phyloP scores from a whole-genome alignment of 2,797 vertebrate species.

The Pseudochirops cupreus region DNA sequence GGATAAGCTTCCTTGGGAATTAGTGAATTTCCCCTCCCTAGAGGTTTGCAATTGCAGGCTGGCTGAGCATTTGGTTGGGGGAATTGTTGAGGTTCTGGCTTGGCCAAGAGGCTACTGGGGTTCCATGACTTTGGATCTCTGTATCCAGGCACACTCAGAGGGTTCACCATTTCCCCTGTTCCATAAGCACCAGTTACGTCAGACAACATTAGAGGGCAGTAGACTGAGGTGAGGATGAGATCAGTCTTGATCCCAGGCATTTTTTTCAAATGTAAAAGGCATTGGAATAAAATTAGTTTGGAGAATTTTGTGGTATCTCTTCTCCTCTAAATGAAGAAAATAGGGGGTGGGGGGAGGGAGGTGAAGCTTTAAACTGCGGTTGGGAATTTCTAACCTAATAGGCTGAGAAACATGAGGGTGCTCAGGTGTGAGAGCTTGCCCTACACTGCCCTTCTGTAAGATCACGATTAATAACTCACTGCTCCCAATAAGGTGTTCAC shows the following conservation, averaged over 20 bases:
- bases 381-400: neutral
- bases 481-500: neutral
- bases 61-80: neutral
- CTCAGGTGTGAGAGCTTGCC: neutral
- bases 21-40: neutral
- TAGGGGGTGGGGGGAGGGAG: accelerated
- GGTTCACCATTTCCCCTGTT: neutral
- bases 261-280: neutral
- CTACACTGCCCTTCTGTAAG: neutral
- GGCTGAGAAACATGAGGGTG: neutral
- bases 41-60: neutral
- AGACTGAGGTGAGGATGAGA: neutral
- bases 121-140: neutral
- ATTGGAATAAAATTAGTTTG: neutral
- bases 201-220: neutral
- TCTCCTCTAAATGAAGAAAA: neutral
- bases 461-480: neutral
- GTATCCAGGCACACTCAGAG: neutral
- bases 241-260: neutral
- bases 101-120: neutral
- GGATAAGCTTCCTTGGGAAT: neutral
- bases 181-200: too few species aligned
- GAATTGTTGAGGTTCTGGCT: neutral
- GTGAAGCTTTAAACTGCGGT: neutral
- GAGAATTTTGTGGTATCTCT: neutral